These are phyloP conservation scores for Lindbergichthys nudifrons DNA, from an alignment of 2,797 vertebrate species.

Conservation along the genomic window DNA sequence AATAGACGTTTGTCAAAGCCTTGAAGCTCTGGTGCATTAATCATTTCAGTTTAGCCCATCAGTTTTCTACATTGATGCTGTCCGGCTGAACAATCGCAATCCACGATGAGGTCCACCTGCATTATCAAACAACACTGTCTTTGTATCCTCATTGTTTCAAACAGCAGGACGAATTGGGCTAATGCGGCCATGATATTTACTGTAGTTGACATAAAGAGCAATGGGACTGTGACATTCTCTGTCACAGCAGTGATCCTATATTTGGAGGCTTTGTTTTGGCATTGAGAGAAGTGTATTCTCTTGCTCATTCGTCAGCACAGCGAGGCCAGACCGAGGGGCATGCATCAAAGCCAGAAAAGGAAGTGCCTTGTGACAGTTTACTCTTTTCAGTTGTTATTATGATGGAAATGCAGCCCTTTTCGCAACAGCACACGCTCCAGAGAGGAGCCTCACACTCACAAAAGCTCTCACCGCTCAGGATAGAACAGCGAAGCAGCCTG, in stretches of 20 bases:
- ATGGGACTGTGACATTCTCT: conserved; percentile 60
- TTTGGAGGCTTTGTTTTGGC: conserved; percentile 64
- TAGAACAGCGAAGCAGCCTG: conserved; percentile 50
- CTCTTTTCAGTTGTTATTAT: conserved; percentile 68
- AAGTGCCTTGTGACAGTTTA: conserved; percentile 65
- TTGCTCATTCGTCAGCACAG: conserved; percentile 62
- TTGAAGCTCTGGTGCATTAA: background rate
- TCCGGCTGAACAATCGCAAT: conserved; percentile 14
- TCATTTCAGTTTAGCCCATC: background rate
- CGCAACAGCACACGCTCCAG: conserved; percentile 18
- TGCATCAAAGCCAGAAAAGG: conserved; percentile 64
- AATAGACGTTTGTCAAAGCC: conserved; percentile 4
- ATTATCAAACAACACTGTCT: conserved; percentile 29
- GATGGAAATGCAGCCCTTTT: conserved; percentile 71
- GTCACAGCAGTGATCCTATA: conserved; percentile 65
- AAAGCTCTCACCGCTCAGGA: conserved; percentile 38
- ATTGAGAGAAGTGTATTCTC: conserved; percentile 50
- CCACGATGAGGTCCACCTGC: conserved; percentile 3
- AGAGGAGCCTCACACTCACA: conserved; percentile 45
- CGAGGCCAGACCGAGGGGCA: conserved; percentile 57
- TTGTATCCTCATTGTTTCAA: conserved; percentile 46
- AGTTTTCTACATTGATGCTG: background rate
- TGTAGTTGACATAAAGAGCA: conserved; percentile 58
- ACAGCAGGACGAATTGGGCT: conserved; percentile 39
- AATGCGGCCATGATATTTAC: conserved; percentile 68